phyloP scores from a whole-genome alignment of 1,140 invertebrate genomes.

The Asobara japonica region DNA sequence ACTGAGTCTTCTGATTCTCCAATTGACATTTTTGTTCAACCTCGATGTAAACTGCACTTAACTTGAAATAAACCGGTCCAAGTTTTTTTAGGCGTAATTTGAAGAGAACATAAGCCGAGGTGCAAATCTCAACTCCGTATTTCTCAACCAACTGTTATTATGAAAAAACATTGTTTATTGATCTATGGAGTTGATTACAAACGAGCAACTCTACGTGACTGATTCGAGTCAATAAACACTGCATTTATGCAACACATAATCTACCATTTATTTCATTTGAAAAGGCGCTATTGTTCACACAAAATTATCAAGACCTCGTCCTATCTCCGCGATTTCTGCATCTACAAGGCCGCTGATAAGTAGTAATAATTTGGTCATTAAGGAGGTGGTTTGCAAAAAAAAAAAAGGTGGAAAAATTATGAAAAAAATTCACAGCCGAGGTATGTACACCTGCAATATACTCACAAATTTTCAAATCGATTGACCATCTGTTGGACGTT shows the following conservation, averaged over 20 bases:
- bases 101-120: too few relatives aligned
- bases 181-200: neutral
- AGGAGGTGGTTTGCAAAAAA: too few relatives aligned
- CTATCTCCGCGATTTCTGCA: neutral
- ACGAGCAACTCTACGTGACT: neutral
- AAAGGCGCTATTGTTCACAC: neutral
- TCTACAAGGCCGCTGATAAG: neutral
- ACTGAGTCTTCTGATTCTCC: too few relatives aligned
- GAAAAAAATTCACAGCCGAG: too few relatives aligned
- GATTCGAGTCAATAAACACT: neutral
- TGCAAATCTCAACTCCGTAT: neutral
- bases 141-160: neutral
- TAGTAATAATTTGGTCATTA: neutral
- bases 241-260: constrained; percentile 2
- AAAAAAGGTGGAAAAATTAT: too few relatives aligned
- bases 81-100: too few relatives aligned
- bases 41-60: too few relatives aligned
- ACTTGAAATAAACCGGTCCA: too few relatives aligned
- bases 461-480: too few relatives aligned
- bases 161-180: constrained; percentile 5
- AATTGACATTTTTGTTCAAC: too few relatives aligned
- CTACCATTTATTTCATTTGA: neutral
- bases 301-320: neutral
- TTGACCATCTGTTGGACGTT: too few relatives aligned
- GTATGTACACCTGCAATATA: too few relatives aligned